phyloP scores from a whole-genome alignment of 2,888 invertebrate species.

The Melitaea athalia region DNA sequence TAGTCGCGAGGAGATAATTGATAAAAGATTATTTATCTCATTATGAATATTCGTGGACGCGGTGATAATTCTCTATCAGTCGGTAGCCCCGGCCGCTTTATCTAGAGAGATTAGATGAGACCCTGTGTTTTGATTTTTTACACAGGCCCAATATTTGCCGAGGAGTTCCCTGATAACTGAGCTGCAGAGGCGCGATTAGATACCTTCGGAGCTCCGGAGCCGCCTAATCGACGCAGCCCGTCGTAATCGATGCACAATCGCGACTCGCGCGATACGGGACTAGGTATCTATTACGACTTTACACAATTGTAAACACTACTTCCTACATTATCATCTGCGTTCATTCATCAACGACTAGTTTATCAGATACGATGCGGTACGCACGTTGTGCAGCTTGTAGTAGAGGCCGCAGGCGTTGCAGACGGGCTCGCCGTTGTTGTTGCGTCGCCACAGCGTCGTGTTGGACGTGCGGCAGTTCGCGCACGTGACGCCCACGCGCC shows the following conservation, averaged over 20 bases:
- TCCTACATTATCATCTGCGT: slow-evolving; percentile 31
- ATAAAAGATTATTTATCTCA: slow-evolving; percentile 83
- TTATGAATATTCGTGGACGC: slow-evolving; percentile 80
- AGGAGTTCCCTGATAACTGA: slow-evolving; percentile 80
- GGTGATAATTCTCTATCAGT: slow-evolving; percentile 81
- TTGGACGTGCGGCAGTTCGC: slow-evolving; percentile 96
- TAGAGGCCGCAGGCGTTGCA: slow-evolving; percentile 99
- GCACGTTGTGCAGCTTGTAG: slow-evolving; percentile 92
- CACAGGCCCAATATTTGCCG: slow-evolving; percentile 78
- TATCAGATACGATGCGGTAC: slow-evolving; percentile 38
- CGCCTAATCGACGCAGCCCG: slow-evolving; percentile 44
- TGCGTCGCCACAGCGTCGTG: slow-evolving; percentile 98
- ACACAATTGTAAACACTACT: slow-evolving; percentile 16
- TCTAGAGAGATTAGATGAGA: slow-evolving; percentile 81
- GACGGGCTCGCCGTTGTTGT: slow-evolving; percentile 96
- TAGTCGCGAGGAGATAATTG: slow-evolving; percentile 78
- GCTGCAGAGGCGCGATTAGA: slow-evolving; percentile 67
- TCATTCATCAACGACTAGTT: slow-evolving; percentile 30
- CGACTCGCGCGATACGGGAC: slow-evolving; percentile 29
- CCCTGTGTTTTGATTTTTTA: slow-evolving; percentile 81
- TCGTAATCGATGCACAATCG: slow-evolving; percentile 54
- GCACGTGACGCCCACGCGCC: slow-evolving; percentile 91
- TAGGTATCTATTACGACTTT: slow-evolving; percentile 36
- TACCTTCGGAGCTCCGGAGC: slow-evolving; percentile 55
- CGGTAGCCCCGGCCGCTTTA: slow-evolving; percentile 78